Base-by-base conservation (phyloP, 64 coral and sea anemone species). In the Montipora capricornis region DNA sequence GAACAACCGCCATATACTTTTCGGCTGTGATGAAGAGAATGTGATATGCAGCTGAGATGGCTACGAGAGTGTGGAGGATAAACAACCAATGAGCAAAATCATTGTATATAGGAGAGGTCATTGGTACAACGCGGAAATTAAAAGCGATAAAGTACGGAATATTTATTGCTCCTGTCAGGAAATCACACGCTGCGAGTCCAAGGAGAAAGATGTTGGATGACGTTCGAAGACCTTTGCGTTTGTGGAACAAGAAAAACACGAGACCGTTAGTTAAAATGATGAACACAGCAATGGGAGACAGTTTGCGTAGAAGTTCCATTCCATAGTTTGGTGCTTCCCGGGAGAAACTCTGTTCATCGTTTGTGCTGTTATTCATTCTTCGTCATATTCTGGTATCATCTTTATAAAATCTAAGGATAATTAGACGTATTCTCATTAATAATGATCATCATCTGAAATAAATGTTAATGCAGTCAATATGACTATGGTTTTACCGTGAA, bases 161-260 rank as follows among this genome's bases (percentile, higher is more conserved):
- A 44, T 74, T 90, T n/a, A 96, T 15, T 22, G 75, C 6, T 6
- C 95, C 95, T 24, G 87, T 96, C 8, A 93, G 44, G 11, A 96
- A 93, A 80, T 96, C 95, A 9, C 89, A 89, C 3, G 93, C 57
- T 8, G 95, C 91, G 2, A 96, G 80, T 14, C 95, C 93, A 14
- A 93, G 61, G 10, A 93, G 80, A 12, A 93, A 45, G 58, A 86
- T 93, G 66, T 93, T 96, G 8, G 90, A 68, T 16, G 95, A 44
- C 29, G 55, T 96, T 0, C 95, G 73, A 0, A 96, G 24, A 44
- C 3, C 47, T 79, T 85, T 93, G 47, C n/a, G 77, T 14, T 37
- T 84, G 46, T 37, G 48, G 46, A 96, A 96, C 4, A 95, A 68
- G 20, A 87, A 20, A 22, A 96, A 90, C 26, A 96, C 95, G 0